Evolutionary conservation across 2,113 vertebrate genomes (phyloP), one percentile per base, ranked within the genome.

Genomic region (Hippocampus barbouri): DNA sequence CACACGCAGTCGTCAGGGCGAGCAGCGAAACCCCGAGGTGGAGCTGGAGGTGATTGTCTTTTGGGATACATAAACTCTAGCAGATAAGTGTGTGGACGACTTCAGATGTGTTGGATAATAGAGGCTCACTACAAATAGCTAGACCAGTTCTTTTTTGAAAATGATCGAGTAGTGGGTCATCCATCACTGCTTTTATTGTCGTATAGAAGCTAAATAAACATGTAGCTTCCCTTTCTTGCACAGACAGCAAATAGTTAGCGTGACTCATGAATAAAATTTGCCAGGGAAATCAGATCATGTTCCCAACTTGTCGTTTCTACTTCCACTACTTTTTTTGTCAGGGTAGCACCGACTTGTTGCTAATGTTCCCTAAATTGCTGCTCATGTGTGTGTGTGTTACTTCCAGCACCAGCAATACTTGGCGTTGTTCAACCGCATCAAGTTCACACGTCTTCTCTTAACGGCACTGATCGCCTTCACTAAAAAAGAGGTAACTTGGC

Each of bases 1-100:
- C 87, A 99, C 97, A 66, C 94, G 97, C 79, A 98, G 93, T 91
- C 94, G 97, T 68, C 97, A 99, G 90, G 97, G 97, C 68, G 97
- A 99, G 92, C 96, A 98, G 84, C 93, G 97, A 87, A 93, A 98
- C 84, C 96, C 97, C 0, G 95, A 96, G 87, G 95, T 99, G 80
- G 97, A 98, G 89, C 92, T 95, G 83, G 97, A 99, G 91, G 97
- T 98, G 11, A 21, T 14, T 56, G 66, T 61, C 34, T 38, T 57
- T 66, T 65, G 59, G 68, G 18, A 25, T 12, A 16, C 20, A 40
- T 15, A 38, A 18, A 8, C 18, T 7, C 49, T 51, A 8, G 47
- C 16, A 51, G 47, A 51, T 20, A 10, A 23, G 2, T 23, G 25
- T 57, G n/a, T 23, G 10, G 54, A 57, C 3, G 1, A 23, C 4